Evolutionary conservation across 2,888 invertebrate genomes (phyloP).

Genomic region (Axea sp.): DNA sequence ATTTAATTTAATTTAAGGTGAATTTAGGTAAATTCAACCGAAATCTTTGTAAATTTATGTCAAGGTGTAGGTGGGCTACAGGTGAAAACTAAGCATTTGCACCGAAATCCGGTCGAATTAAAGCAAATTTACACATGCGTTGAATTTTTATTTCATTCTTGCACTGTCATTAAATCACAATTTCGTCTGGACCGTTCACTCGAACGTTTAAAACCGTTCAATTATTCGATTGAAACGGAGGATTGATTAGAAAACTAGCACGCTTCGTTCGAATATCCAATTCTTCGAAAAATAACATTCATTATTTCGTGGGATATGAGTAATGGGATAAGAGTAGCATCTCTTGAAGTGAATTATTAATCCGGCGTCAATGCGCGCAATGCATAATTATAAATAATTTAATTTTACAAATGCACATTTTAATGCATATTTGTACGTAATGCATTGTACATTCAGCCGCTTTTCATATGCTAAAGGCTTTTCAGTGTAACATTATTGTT

Average conservation of each 20-base stretch:
- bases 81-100: constrained; percentile 26
- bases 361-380: constrained; percentile 40
- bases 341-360: constrained; percentile 59
- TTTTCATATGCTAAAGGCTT: constrained; percentile 49
- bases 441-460: constrained; percentile 29
- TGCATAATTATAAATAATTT: constrained; percentile 41
- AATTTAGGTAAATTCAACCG: constrained; percentile 24
- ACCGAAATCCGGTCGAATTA: constrained; percentile 14
- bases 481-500: constrained; percentile 50
- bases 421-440: constrained; percentile 36
- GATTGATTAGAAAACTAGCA: background rate
- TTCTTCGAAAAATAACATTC: no score
- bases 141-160: constrained; percentile 28
- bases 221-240: no score
- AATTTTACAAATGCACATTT: constrained; percentile 47
- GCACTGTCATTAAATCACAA: no score
- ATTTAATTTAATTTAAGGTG: constrained; percentile 14
- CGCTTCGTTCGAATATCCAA: background rate
- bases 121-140: constrained; percentile 22
- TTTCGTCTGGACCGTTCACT: no score
- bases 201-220: no score
- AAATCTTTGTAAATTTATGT: constrained; percentile 20
- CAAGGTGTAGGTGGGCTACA: constrained; percentile 23
- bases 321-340: no score
- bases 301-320: background rate